These are phyloP conservation scores for Nomada fabriciana DNA, from an alignment of 2,888 invertebrate species.

Conservation along the genomic window DNA sequence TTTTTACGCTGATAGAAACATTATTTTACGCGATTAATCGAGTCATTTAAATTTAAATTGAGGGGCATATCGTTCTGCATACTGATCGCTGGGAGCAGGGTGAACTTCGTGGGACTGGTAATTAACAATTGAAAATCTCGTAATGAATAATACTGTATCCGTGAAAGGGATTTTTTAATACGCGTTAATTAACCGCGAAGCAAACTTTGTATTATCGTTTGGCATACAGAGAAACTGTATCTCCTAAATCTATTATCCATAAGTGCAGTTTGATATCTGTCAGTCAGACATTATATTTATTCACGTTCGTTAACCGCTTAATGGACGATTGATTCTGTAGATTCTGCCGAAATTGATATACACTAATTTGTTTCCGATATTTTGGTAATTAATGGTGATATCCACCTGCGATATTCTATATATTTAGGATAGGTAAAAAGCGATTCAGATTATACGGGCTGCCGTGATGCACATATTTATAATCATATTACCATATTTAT, in stretches of 20 bases:
- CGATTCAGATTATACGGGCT: background rate
- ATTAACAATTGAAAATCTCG: constrained; percentile 2
- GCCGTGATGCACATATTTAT: background rate
- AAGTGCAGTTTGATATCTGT: background rate
- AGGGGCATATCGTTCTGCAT: background rate
- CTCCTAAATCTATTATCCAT: too few relatives aligned
- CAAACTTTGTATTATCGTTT: background rate
- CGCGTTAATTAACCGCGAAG: too few relatives aligned
- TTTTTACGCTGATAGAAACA: background rate
- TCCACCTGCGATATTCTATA: background rate
- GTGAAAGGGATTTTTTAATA: too few relatives aligned
- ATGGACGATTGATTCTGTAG: background rate
- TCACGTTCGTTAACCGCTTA: background rate
- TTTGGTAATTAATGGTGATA: constrained; percentile 31
- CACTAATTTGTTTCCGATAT: constrained; percentile 48
- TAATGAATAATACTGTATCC: background rate
- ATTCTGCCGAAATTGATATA: background rate
- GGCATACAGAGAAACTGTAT: too few relatives aligned
- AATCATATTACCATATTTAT: background rate
- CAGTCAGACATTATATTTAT: constrained; percentile 18
- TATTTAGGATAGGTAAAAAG: background rate
- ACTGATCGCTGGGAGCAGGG: background rate
- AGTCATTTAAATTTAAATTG: constrained; percentile 10
- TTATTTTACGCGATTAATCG: constrained; percentile 8
- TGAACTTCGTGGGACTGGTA: background rate